Evolutionary conservation across 2,797 vertebrate genomes (phyloP).

Genomic region (Oreonectes daqikongensis): DNA sequence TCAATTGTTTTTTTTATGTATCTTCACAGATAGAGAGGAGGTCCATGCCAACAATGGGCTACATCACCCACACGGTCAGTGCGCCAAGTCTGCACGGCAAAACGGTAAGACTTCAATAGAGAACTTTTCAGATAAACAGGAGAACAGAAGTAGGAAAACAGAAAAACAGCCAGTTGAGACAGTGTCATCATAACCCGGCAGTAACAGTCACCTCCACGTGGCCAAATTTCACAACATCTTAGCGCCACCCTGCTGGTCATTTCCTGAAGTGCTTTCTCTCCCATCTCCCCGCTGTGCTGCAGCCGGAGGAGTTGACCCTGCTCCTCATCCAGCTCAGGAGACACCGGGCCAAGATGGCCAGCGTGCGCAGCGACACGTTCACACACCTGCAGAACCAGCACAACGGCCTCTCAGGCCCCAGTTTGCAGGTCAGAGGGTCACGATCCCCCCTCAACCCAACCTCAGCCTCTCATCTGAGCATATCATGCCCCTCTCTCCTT

Average conservation of each 20-base stretch:
- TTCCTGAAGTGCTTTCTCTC: conserved; percentile 67
- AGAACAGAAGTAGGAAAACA: background rate
- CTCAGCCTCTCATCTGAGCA: conserved; percentile 61
- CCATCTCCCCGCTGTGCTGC: conserved; percentile 79
- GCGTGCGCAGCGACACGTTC: conserved; percentile 86
- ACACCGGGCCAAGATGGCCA: conserved; percentile 96
- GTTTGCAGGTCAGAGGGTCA: conserved; percentile 89
- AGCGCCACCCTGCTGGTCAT: conserved; percentile 25
- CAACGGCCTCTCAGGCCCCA: conserved; percentile 87
- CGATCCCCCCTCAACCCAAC: conserved; percentile 49
- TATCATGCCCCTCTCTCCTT: conserved; percentile 66
- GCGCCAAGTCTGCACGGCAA: conserved; percentile 96
- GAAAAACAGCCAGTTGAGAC: background rate
- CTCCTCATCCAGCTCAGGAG: conserved; percentile 96
- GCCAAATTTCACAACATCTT: conserved; percentile 45
- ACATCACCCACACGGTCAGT: conserved; percentile 98
- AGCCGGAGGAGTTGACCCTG: conserved; percentile 97
- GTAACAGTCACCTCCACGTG: conserved; percentile 65
- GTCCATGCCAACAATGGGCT: conserved; percentile 94
- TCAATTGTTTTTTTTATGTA: background rate
- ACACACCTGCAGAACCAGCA: conserved; percentile 89
- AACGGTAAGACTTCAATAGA: conserved; percentile 82
- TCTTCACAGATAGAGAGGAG: conserved; percentile 81
- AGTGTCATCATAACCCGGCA: conserved; percentile 4
- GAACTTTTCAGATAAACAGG: background rate